phyloP scores from a whole-genome alignment of 2,888 invertebrate species.

The Andrena flavipes region DNA sequence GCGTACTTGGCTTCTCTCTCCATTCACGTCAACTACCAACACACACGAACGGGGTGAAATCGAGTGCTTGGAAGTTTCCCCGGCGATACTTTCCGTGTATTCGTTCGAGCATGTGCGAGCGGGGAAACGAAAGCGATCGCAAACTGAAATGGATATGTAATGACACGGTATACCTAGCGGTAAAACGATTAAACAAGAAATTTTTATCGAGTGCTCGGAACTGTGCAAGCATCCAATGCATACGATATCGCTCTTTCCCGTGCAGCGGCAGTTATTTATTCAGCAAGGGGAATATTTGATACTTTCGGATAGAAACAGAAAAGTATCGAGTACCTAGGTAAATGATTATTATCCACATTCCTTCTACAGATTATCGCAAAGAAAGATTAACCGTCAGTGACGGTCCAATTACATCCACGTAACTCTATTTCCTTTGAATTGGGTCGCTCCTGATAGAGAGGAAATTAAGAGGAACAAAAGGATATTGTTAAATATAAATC shows the following conservation, averaged over 20 bases:
- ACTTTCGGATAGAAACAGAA: too few relatives aligned
- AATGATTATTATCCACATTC: conserved; percentile 19
- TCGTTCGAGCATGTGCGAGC: conserved; percentile 12
- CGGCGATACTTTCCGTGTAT: conserved; percentile 61
- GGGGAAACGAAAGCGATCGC: conserved; percentile 42
- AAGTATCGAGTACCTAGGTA: neutral
- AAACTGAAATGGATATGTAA: conserved; percentile 30
- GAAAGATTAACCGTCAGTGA: neutral
- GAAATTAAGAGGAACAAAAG: conserved; percentile 44
- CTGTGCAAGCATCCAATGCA: neutral
- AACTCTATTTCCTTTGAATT: neutral
- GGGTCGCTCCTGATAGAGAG: neutral
- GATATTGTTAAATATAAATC: conserved; percentile 63
- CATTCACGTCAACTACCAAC: conserved; percentile 46
- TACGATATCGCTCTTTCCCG: neutral
- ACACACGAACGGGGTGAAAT: conserved; percentile 53
- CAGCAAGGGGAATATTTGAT: neutral
- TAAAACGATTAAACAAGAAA: conserved; percentile 34
- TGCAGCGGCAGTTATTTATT: conserved; percentile 7
- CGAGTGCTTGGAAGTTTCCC: conserved; percentile 65
- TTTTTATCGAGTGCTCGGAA: conserved; percentile 3
- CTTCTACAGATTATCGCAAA: neutral
- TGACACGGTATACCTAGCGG: neutral
- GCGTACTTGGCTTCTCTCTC: conserved; percentile 14
- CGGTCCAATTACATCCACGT: conserved; percentile 1